Conservation (phyloP, 2,113 vertebrate genomes). For the Himantopus leucocephalus region DNA sequence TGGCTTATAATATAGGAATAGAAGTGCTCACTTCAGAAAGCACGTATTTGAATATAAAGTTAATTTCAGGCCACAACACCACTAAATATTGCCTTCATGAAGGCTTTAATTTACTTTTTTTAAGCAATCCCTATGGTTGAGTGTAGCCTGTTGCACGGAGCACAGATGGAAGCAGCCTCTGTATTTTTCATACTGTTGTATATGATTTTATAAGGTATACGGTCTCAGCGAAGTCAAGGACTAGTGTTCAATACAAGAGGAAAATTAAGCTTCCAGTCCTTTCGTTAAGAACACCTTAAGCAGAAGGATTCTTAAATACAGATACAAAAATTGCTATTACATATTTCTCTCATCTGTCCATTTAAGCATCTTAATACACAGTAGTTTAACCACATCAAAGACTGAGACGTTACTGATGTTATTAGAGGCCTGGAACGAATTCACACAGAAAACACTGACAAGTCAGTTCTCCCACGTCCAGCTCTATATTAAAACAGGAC, state of each 20-base stretch:
- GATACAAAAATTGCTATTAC: background rate
- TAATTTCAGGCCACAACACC: background rate
- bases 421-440: background rate
- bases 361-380: background rate
- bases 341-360: background rate
- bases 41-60: fast-evolving
- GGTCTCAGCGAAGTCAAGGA: background rate
- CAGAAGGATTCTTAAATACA: background rate
- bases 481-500: background rate
- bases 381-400: background rate
- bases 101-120: background rate
- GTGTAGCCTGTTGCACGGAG: background rate
- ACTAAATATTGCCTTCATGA: background rate
- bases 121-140: background rate
- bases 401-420: background rate
- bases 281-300: background rate
- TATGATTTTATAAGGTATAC: fast-evolving
- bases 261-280: background rate
- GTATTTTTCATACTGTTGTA: background rate
- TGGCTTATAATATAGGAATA: background rate
- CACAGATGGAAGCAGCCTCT: background rate
- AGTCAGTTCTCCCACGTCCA: background rate
- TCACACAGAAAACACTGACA: background rate
- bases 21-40: background rate
- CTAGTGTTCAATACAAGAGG: background rate